Evolutionary conservation across 2,888 invertebrate genomes (phyloP), one percentile per base, ranked within the genome.

Genomic region (Lithophane leautieri): DNA sequence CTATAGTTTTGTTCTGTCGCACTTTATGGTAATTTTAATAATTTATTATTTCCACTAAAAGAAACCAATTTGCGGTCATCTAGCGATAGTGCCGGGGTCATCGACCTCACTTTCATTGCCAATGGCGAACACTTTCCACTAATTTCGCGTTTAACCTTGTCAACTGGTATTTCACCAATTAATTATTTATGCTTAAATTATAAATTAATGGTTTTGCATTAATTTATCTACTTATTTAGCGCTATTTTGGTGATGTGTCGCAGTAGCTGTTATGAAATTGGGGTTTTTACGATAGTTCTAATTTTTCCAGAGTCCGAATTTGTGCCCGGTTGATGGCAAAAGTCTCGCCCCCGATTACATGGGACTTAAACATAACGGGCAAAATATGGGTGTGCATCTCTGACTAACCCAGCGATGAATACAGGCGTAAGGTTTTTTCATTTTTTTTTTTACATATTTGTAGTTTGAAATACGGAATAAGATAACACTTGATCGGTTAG

Each of bases 61-160:
- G 79, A 87, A 75, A 80, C 68, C 60, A 68, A 60, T 16, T 72
- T 52, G 74, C 70, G 79, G 85, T 84, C 69, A 70, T 11, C 61
- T 42, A 56, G 58, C 52, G 22, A 56, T 54, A 56, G 73, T 14
- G 62, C 66, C 70, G 56, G 81, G 83, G 83, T 87, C 81, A 76
- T 7, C 19, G 81, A 83, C 81, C 79, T 61, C 73, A 81, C 89
- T 88, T 89, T 88, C 89, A 88, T 89, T 88, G 86, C 69, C 88
- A 89, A 84, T 86, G 76, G 60, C 82, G 70, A 65, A 78, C 42
- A 82, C 83, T 88, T 87, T 87, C 83, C 70, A 79, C 73, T 25
- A 78, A 85, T 73, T 82, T 70, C 56, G 62, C 67, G 42, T 54
- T 52, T 73, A 71, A 85, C 73, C 71, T 78, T 78, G 78, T 78